phyloP scores from a whole-genome alignment of 2,113 vertebrate species.

The Pterocles orientalis region DNA sequence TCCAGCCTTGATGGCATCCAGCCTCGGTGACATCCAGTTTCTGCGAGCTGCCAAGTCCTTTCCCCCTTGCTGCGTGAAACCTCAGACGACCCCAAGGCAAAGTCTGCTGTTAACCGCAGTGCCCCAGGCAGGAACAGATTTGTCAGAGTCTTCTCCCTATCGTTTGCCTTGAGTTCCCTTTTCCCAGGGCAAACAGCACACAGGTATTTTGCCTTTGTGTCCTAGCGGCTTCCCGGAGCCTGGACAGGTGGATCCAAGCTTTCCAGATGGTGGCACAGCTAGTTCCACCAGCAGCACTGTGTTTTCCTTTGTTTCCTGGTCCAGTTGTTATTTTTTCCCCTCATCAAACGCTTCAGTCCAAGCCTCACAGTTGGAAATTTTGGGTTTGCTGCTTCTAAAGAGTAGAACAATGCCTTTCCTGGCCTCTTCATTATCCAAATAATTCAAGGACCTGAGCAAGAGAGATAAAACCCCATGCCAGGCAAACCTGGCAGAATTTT shows the following conservation, averaged over 20 bases:
- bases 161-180: background rate
- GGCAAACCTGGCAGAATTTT: background rate
- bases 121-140: background rate
- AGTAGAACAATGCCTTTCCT: background rate
- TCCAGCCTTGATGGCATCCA: background rate
- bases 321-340: accelerated
- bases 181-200: accelerated
- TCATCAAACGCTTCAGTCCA: background rate
- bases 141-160: background rate
- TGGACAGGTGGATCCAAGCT: background rate
- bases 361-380: background rate
- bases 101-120: background rate
- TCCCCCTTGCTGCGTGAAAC: accelerated
- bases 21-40: background rate
- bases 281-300: background rate
- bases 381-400: background rate
- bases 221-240: background rate
- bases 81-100: background rate
- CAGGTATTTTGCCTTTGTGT: background rate
- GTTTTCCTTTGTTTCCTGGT: background rate
- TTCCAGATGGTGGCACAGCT: background rate
- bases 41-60: background rate
- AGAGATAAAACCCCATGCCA: background rate
- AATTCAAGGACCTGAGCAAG: background rate
- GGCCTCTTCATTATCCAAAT: background rate